A percentile compares a stretch with the other conserved stretches of the same genome.
These are phyloP conservation scores for Stramonita haemastoma DNA, from an alignment of 2,888 invertebrate genomes.

Conservation along the genomic window DNA sequence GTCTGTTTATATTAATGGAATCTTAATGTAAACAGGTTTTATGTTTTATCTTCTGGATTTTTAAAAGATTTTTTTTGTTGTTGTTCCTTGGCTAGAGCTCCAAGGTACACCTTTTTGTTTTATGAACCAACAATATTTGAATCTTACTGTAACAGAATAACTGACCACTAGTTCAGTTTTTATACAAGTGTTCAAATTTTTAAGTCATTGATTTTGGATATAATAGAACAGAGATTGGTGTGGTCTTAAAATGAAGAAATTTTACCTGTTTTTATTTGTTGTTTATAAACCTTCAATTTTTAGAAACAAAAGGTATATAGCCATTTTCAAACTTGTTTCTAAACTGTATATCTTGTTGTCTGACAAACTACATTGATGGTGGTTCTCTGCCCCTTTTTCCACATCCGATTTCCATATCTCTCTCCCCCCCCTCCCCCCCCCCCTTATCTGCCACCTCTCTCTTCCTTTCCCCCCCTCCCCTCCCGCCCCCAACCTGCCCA, in stretches of 20 bases:
- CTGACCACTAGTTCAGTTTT: neutral
- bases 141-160: neutral
- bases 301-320: neutral
- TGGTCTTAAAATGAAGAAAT: neutral
- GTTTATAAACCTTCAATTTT: neutral
- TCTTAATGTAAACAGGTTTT: no score
- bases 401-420: no score
- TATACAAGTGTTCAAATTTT: neutral
- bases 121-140: no score
- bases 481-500: neutral
- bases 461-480: no score
- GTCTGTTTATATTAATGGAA: neutral
- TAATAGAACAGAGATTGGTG: neutral
- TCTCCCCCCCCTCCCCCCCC: no score
- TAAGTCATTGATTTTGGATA: neutral
- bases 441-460: no score
- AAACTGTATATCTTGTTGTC: neutral
- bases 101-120: no score
- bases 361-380: slow-evolving; percentile 12
- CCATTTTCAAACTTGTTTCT: neutral
- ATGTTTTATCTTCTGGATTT: no score
- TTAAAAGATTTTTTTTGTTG: no score
- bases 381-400: neutral
- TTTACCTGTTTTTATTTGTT: neutral
- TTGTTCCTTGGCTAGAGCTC: no score